These are phyloP conservation scores for Coracias cyanogaster DNA, from an alignment of 2,797 vertebrate species.

Conservation along the genomic window DNA sequence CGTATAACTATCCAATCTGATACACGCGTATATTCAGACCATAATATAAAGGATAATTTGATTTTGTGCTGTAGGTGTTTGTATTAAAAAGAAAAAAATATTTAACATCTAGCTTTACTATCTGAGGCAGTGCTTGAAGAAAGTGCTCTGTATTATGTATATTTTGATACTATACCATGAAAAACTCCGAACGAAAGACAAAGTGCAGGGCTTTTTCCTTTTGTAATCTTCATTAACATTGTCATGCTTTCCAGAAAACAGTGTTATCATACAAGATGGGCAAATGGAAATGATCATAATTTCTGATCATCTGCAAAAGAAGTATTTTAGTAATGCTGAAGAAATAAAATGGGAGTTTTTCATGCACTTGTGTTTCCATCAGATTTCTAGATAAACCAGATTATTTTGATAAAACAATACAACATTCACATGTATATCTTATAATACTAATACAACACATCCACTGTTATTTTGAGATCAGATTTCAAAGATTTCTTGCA, in stretches of 20 bases:
- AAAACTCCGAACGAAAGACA: neutral
- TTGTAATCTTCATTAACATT: neutral
- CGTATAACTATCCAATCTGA: neutral
- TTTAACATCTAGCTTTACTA: neutral
- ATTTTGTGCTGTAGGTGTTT: neutral
- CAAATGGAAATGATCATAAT: neutral
- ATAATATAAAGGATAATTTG: neutral
- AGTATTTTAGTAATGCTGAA: neutral
- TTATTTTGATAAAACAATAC: neutral
- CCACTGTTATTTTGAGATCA: neutral
- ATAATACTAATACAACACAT: neutral
- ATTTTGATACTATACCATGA: neutral
- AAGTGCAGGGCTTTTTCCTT: neutral
- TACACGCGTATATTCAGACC: neutral
- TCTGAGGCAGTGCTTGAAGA: neutral
- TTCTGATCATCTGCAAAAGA: neutral
- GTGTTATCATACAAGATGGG: neutral
- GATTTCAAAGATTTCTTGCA: neutral
- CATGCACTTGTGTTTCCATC: neutral
- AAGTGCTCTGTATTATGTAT: neutral
- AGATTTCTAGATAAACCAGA: neutral
- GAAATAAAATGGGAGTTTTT: neutral
- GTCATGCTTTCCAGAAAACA: neutral
- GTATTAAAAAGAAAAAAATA: neutral
- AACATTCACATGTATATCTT: neutral